phyloP scores from a whole-genome alignment of 2,797 vertebrate genomes.

The Anisognathus igniventris region DNA sequence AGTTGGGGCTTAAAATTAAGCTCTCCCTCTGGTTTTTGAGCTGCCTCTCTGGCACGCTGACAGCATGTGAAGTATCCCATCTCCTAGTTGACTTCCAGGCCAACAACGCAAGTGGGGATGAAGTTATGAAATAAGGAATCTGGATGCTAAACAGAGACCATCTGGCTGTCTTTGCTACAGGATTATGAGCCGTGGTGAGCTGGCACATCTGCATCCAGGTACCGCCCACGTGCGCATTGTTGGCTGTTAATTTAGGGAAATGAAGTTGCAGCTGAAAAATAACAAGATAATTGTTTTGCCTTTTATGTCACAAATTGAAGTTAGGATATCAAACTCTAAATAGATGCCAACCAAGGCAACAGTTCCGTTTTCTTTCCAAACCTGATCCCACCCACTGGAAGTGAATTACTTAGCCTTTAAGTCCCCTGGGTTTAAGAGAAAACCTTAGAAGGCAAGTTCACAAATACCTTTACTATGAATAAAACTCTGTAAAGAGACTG shows the following conservation, averaged over 20 bases:
- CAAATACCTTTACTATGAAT: neutral
- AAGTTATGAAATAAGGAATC: slow-evolving; percentile 42
- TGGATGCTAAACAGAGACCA: slow-evolving; percentile 46
- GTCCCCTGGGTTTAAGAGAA: neutral
- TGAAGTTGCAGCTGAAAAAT: neutral
- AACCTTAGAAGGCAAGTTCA: neutral
- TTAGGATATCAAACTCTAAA: neutral
- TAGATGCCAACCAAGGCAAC: neutral
- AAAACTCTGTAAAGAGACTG: neutral
- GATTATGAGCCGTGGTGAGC: neutral
- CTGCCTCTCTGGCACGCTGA: neutral
- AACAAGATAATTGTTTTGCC: neutral
- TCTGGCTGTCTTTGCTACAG: slow-evolving; percentile 20
- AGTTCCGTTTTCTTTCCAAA: neutral
- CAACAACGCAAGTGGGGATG: neutral
- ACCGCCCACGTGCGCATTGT: neutral
- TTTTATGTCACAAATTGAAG: neutral
- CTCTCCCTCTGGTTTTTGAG: slow-evolving; percentile 30
- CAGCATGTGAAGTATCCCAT: slow-evolving; percentile 13
- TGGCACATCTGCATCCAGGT: slow-evolving; percentile 10
- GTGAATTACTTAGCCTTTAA: neutral
- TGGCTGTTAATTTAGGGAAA: neutral
- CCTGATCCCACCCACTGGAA: neutral
- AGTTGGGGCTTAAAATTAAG: slow-evolving; percentile 32
- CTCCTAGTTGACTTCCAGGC: slow-evolving; percentile 36